These are phyloP conservation scores for Microtus oregoni DNA, from an alignment of 2,113 vertebrate genomes.

Conservation along the genomic window DNA sequence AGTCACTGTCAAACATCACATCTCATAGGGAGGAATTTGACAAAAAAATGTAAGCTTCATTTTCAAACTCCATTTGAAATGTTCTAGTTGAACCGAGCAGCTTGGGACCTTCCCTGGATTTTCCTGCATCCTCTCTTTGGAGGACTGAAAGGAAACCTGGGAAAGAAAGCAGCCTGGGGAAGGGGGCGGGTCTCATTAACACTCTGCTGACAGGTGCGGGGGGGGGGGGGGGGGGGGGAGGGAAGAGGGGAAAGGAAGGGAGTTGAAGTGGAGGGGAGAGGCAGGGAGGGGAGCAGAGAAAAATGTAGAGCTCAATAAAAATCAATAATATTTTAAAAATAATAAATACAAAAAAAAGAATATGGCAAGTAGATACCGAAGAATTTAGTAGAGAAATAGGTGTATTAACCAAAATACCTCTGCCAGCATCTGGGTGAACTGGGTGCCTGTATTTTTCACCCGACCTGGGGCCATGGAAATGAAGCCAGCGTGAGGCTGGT, in stretches of 20 bases:
- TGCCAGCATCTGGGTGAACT: background rate
- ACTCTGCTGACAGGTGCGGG: background rate
- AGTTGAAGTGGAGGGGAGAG: too few relatives aligned
- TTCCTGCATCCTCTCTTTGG: background rate
- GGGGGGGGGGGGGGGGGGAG: background rate
- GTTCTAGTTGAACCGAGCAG: conserved; percentile 6
- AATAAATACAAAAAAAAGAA: too few relatives aligned
- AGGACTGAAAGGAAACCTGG: background rate
- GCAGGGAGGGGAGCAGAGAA: too few relatives aligned
- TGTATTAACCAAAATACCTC: too few relatives aligned
- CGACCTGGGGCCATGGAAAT: background rate
- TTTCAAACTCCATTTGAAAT: conserved; percentile 4
- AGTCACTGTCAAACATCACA: conserved; percentile 37
- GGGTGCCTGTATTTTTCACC: background rate
- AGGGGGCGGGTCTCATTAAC: background rate
- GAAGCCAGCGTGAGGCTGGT: background rate
- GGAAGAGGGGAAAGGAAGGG: rapidly evolving
- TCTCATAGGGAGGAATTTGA: background rate
- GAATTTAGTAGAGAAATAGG: too few relatives aligned
- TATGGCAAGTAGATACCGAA: too few relatives aligned
- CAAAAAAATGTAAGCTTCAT: background rate
- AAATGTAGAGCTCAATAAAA: too few relatives aligned
- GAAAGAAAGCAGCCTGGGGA: background rate
- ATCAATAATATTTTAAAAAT: too few relatives aligned
- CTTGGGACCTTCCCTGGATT: background rate